phyloP scores from a whole-genome alignment of 2,113 vertebrate species.

The Crotalus horridus region DNA sequence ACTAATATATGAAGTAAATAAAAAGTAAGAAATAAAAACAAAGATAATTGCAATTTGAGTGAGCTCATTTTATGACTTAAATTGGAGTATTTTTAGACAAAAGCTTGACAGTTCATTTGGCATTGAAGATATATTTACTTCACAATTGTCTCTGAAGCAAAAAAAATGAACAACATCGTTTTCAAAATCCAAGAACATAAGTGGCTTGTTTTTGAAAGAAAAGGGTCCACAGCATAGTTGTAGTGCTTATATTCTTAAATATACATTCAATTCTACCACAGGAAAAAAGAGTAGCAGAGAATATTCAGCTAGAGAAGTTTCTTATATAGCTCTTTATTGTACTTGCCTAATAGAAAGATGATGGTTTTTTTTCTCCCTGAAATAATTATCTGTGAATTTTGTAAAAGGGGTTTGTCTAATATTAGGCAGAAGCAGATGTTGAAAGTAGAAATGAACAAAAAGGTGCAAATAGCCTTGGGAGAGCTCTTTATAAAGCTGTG shows the following conservation, averaged over 20 bases:
- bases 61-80: neutral
- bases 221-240: neutral
- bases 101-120: neutral
- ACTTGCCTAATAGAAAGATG: neutral
- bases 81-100: neutral
- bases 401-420: neutral
- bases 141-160: neutral
- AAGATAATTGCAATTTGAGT: neutral
- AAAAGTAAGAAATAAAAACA: neutral
- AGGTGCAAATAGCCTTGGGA: neutral
- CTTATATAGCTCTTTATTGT: neutral
- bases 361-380: neutral
- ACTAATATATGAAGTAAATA: neutral
- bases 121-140: neutral
- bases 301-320: neutral
- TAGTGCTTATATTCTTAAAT: neutral
- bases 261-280: neutral
- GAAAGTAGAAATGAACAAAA: neutral
- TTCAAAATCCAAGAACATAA: neutral
- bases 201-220: neutral
- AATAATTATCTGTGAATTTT: neutral
- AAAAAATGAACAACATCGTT: neutral
- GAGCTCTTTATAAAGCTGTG: neutral
- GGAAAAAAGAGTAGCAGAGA: neutral
- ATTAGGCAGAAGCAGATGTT: neutral